phyloP scores from a whole-genome alignment of 2,113 vertebrate species.

The Chiloscyllium plagiosum region DNA sequence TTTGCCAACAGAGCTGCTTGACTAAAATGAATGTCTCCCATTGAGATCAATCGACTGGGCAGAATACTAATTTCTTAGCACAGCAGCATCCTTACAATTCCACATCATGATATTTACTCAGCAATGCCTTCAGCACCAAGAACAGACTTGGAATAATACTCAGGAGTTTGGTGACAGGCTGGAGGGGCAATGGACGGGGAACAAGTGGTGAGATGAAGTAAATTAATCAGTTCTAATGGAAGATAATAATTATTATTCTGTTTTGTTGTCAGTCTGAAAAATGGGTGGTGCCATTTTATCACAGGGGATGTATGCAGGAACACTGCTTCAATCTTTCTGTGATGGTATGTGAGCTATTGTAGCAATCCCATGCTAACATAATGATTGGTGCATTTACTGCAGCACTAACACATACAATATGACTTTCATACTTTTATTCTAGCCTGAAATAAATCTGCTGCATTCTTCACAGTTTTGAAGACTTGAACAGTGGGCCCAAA shows the following conservation, averaged over 20 bases:
- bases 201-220: not conserved
- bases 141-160: not conserved
- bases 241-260: not conserved
- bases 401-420: not conserved
- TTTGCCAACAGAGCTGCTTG: constrained; percentile 16
- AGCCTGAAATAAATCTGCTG: not conserved
- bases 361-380: not conserved
- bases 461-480: not conserved
- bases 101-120: not conserved
- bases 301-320: not conserved
- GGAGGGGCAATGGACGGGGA: not conserved
- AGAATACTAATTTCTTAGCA: constrained; percentile 8
- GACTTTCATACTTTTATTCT: not conserved
- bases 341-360: not conserved
- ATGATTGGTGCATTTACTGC: not conserved
- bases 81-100: not conserved
- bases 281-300: not conserved
- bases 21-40: not conserved
- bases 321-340: not conserved
- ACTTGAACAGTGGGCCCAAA: not conserved
- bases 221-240: not conserved
- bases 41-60: not conserved
- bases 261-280: not conserved
- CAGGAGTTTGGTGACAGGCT: not conserved
- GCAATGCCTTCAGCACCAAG: not conserved